Evolutionary conservation across 2,797 vertebrate genomes (phyloP).

Genomic region (Dendrocincla tyrannina): DNA sequence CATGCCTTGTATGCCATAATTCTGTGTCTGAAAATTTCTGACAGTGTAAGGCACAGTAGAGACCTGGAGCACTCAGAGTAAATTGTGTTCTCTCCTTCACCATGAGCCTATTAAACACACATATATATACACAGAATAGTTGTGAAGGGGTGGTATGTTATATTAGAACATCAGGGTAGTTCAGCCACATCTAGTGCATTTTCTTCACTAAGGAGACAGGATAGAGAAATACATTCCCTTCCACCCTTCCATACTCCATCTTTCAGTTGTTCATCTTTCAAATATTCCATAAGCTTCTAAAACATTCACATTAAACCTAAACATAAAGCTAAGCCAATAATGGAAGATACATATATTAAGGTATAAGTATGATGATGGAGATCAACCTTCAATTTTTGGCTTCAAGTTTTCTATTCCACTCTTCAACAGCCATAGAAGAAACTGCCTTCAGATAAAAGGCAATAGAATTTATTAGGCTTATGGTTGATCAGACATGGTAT

Average conservation of each 20-base stretch:
- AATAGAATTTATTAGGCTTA: neutral
- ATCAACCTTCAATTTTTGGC: neutral
- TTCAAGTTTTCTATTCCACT: neutral
- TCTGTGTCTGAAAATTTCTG: neutral
- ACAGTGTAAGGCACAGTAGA: neutral
- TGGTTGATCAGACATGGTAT: rapidly evolving
- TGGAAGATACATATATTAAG: neutral
- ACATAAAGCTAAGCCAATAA: neutral
- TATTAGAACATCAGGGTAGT: neutral
- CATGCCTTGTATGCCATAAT: neutral
- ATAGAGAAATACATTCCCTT: neutral
- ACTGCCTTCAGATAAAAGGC: neutral
- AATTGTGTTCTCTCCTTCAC: neutral
- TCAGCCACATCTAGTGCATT: neutral
- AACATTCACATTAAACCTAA: neutral
- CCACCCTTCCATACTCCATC: rapidly evolving
- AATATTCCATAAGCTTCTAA: neutral
- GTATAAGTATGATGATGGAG: neutral
- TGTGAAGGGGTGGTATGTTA: neutral
- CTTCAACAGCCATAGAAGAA: neutral
- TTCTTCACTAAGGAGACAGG: neutral
- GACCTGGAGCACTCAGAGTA: neutral
- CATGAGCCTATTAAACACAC: neutral
- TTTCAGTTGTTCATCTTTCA: neutral
- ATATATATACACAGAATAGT: neutral